Evolutionary conservation across 1,140 invertebrate genomes (phyloP).

Genomic region (Luehdorfia chinensis): DNA sequence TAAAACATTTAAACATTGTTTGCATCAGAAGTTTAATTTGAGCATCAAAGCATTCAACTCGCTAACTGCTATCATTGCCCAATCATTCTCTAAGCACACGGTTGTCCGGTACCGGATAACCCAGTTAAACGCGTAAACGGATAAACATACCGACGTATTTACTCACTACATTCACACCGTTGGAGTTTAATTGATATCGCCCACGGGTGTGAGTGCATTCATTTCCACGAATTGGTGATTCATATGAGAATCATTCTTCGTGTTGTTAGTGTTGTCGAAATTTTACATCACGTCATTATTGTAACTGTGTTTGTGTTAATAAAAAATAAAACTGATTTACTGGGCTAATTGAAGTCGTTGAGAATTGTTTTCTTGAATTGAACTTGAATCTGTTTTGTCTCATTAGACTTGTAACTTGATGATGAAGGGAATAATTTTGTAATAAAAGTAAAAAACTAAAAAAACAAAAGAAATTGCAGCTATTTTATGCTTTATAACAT

Average conservation of each 20-base stretch:
- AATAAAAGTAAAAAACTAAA: too few relatives aligned
- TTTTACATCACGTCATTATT: neutral
- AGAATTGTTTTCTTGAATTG: too few relatives aligned
- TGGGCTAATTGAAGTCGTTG: too few relatives aligned
- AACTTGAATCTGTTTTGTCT: too few relatives aligned
- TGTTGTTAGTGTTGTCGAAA: neutral
- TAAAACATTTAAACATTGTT: too few relatives aligned
- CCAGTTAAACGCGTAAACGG: conserved; percentile 10
- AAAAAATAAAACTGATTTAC: too few relatives aligned
- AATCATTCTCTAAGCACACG: conserved; percentile 7
- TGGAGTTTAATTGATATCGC: conserved; percentile 11
- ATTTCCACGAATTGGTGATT: conserved; percentile 5
- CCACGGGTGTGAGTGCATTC: conserved; percentile 1
- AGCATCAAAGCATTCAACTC: neutral
- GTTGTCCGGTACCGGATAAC: conserved; percentile 2
- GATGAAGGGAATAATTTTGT: too few relatives aligned
- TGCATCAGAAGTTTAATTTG: too few relatives aligned
- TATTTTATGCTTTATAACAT: too few relatives aligned
- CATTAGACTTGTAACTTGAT: too few relatives aligned
- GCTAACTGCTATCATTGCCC: conserved; percentile 4
- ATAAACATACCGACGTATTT: conserved; percentile 14
- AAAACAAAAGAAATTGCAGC: too few relatives aligned
- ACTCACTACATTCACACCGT: conserved; percentile 12
- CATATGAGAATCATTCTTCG: conserved; percentile 7
- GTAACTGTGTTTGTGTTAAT: too few relatives aligned